These are phyloP conservation scores for Hoplostethus mediterraneus DNA, from an alignment of 2,797 vertebrate genomes.

Conservation along the genomic window DNA sequence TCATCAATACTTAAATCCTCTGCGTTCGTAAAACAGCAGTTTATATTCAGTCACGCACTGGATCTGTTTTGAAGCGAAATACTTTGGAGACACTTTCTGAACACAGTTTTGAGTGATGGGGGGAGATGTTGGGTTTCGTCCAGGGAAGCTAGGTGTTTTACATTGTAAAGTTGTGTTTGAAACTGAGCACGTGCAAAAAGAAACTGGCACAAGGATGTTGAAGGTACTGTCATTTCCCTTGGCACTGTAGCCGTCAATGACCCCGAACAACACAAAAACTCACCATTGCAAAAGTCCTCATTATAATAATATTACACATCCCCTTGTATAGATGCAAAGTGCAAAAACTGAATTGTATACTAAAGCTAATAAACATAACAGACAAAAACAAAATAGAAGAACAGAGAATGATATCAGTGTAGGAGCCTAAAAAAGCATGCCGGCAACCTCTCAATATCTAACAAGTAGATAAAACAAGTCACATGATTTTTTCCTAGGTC, in stretches of 20 bases:
- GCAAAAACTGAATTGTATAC: constrained; percentile 94
- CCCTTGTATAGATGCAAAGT: constrained; percentile 98
- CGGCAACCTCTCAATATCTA: constrained; percentile 93
- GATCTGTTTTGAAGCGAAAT: constrained; percentile 44
- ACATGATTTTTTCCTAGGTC: constrained; percentile 82
- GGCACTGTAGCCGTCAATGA: constrained; percentile 70
- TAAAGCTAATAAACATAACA: constrained; percentile 89
- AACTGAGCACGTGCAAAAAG: constrained; percentile 76
- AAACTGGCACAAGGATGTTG: constrained; percentile 76
- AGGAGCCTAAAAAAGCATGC: constrained; percentile 97
- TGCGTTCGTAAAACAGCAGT: constrained; percentile 68
- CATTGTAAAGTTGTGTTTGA: constrained; percentile 55
- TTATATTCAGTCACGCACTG: constrained; percentile 51
- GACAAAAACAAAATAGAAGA: constrained; percentile 67
- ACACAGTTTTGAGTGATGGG: constrained; percentile 35
- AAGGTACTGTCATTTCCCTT: constrained; percentile 75
- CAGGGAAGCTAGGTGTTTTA: constrained; percentile 48
- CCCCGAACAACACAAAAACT: constrained; percentile 71
- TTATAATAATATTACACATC: constrained; percentile 95
- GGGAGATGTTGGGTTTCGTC: constrained; percentile 54
- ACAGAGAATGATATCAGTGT: constrained; percentile 88
- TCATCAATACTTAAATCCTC: constrained; percentile 52
- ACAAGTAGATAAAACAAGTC: constrained; percentile 97
- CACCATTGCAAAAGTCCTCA: constrained; percentile 81
- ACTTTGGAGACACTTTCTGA: constrained; percentile 53